Evolutionary conservation across 2,797 vertebrate genomes (phyloP).

Genomic region (Vultur gryphus): DNA sequence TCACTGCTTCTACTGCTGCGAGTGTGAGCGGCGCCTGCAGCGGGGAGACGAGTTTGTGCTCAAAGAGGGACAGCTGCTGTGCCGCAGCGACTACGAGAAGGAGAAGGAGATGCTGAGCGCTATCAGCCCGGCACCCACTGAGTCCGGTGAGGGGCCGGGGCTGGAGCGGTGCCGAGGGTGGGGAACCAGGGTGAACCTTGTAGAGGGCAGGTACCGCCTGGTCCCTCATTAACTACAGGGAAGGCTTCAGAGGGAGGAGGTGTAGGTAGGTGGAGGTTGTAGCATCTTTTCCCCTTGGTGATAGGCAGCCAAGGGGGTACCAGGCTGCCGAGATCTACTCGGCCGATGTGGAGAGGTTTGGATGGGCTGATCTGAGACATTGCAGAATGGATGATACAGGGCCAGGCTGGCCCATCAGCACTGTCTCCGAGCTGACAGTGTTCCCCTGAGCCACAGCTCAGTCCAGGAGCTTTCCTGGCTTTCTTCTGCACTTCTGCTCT

Average conservation of each 20-base stretch:
- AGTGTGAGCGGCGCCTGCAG: conserved; percentile 88
- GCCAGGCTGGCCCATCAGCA: background rate
- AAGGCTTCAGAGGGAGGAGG: background rate
- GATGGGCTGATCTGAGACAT: background rate
- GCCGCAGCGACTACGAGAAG: conserved; percentile 90
- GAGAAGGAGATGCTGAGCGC: conserved; percentile 89
- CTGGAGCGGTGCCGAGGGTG: background rate
- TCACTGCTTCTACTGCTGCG: conserved; percentile 91
- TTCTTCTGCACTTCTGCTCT: no score
- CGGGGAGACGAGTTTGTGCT: conserved; percentile 90
- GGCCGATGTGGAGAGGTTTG: background rate
- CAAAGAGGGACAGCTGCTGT: conserved; percentile 90
- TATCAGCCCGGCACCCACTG: conserved; percentile 85
- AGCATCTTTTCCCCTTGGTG: background rate
- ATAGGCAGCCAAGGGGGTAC: background rate
- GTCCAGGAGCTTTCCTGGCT: background rate
- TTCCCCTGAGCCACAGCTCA: background rate
- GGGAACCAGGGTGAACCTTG: background rate
- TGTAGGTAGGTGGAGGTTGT: background rate
- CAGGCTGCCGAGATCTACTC: background rate
- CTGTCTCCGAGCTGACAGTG: rapidly evolving
- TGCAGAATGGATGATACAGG: rapidly evolving
- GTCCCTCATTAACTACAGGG: rapidly evolving
- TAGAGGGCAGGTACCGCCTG: background rate
- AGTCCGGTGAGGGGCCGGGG: conserved; percentile 78